A percentile compares a stretch with the other conserved stretches of the same genome.
Conservation (phyloP, 64 coral and sea anemone genomes). For the Trachythela sp. region DNA sequence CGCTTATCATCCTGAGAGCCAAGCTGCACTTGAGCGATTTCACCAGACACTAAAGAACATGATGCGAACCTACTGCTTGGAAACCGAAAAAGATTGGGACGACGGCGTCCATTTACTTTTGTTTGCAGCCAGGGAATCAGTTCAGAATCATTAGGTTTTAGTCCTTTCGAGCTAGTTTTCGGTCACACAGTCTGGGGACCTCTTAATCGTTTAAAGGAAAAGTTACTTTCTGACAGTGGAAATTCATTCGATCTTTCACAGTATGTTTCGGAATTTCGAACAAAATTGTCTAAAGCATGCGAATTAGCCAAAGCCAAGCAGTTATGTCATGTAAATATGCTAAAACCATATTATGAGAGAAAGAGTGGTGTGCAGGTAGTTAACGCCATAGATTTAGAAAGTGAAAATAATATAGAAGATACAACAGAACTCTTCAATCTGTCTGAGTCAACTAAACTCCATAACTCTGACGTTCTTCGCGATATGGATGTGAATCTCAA, state of each 20-base stretch:
- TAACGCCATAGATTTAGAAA: neutral
- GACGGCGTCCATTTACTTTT: constrained; percentile 1
- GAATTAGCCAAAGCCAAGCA: constrained; percentile 43
- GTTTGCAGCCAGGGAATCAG: constrained; percentile 15
- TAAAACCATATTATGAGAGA: constrained; percentile 33
- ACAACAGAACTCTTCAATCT: neutral
- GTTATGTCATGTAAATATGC: constrained; percentile 45
- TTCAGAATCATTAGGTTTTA: constrained; percentile 20
- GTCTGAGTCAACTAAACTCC: neutral
- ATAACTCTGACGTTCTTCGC: neutral
- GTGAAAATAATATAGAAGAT: neutral
- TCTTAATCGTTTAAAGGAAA: constrained; percentile 31
- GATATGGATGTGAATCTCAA: neutral
- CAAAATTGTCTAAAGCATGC: constrained; percentile 31
- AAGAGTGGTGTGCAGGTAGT: neutral
- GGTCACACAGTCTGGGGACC: constrained; percentile 26
- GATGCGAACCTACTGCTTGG: neutral
- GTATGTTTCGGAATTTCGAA: constrained; percentile 7
- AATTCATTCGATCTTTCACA: constrained; percentile 24
- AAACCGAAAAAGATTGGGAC: neutral
- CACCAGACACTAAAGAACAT: neutral
- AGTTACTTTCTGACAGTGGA: neutral
- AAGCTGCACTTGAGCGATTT: neutral
- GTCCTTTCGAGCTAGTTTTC: constrained; percentile 22
- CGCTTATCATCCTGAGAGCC: neutral